Evolutionary conservation across 2,113 vertebrate species (phyloP), one percentile per base, ranked within the genome.

Genomic region (Campylomormyrus tamandua): DNA sequence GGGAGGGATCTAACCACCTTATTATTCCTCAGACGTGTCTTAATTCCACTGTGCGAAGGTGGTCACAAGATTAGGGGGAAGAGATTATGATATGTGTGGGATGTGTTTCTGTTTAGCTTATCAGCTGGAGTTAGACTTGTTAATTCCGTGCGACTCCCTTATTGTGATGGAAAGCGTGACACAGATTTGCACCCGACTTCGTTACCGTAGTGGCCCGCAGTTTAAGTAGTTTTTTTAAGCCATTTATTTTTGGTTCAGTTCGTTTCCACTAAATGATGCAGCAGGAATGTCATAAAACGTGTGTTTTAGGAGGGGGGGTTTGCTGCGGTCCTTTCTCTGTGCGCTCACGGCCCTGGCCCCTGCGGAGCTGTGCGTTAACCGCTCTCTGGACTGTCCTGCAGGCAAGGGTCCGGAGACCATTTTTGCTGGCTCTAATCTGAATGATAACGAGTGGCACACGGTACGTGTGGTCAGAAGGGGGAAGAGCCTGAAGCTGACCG

Each of bases 371-470:
- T 95, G 93, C 95, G 91, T 97, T 98, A 98, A 98, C 97, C 95
- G 92, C 90, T 97, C 94, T 98, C 96, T 99, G 97, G 97, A 97
- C 97, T 99, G 96, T 99, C 94, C 97, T 97, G 95, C 98, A 99
- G 98, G 98, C 96, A 99, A 99, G 96, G 98, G 98, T 94, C 98
- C 98, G 93, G 98, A 99, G 95, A 99, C 97, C 90, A 97, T 99
- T 95, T 99, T 98, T 97, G 97, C 97, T 83, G 98, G 98, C 96
- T 98, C 99, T 97, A 99, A 98, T 96, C 97, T 99, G 96, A 99
- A 99, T 95, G 98, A 99, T 97, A 99, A 99, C 92, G 98, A 99
- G 92, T 99, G 98, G 98, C 98, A 99, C 96, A 99, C 98, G 24
- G 98, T 99, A 31, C 98, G 98, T 92, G 98, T 99, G 95, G 97